Percentiles rank a stretch among this genome's conserved stretches.
Evolutionary conservation across 2,888 invertebrate species (phyloP).

Genomic region (Patella caerulea): DNA sequence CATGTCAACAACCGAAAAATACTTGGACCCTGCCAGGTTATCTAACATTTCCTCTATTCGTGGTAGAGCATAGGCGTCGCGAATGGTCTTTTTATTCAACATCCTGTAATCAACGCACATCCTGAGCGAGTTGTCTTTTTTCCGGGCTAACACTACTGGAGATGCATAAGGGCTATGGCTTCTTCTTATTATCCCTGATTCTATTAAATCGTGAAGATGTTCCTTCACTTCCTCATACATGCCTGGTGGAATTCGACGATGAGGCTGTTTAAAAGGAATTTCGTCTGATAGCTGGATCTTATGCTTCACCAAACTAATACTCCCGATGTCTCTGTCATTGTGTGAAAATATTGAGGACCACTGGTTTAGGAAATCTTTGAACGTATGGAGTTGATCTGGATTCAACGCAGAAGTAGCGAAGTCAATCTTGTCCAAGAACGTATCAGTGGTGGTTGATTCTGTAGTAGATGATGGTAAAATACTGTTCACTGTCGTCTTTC

Average conservation of each 20-base stretch:
- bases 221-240: constrained; percentile 2
- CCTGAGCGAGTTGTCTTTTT: background rate
- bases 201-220: background rate
- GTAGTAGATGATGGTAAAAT: background rate
- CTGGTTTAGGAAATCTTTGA: background rate
- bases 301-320: background rate
- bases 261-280: constrained; percentile 12
- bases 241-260: background rate
- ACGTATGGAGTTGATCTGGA: background rate
- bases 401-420: background rate
- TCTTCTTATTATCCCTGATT: background rate
- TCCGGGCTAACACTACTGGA: background rate
- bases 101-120: constrained; percentile 2
- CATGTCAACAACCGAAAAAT: background rate
- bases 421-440: background rate
- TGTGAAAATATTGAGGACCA: background rate
- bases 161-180: background rate
- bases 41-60: background rate
- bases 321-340: background rate
- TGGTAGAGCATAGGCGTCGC: background rate
- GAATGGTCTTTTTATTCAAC: background rate
- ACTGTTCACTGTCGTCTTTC: background rate
- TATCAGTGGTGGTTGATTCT: constrained; percentile 1
- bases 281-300: constrained; percentile 3
- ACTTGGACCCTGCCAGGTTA: background rate